Percentiles rank a stretch among this genome's conserved stretches.
Evolutionary conservation across 1,140 invertebrate genomes (phyloP).

Genomic region (Leptinotarsa lineolata): DNA sequence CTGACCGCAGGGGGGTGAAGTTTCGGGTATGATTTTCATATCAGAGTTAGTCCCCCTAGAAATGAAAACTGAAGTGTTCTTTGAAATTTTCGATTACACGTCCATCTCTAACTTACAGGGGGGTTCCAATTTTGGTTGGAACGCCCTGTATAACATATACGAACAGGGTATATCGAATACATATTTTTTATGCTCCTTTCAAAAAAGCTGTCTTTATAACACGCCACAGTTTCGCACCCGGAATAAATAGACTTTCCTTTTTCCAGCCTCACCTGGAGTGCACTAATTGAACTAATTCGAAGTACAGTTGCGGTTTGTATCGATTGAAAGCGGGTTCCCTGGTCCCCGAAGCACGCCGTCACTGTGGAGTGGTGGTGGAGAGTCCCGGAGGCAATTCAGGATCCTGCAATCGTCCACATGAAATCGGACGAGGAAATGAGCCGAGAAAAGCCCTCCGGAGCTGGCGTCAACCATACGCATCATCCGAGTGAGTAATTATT

Average conservation of each 20-base stretch:
- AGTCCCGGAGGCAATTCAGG: background rate
- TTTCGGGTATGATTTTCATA: no score
- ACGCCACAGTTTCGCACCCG: no score
- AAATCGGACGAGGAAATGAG: slow-evolving; percentile 42
- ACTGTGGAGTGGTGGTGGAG: slow-evolving; percentile 2
- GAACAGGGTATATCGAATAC: no score
- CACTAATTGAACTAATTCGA: background rate
- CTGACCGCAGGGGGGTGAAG: no score
- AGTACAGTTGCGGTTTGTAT: background rate
- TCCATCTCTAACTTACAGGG: no score
- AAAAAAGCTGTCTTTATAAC: no score
- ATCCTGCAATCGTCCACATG: slow-evolving; percentile 25
- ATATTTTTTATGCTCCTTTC: no score
- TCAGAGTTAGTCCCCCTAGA: no score
- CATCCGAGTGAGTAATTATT: slow-evolving; percentile 30
- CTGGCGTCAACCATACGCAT: slow-evolving; percentile 36
- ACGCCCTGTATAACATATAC: no score
- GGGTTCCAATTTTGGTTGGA: no score
- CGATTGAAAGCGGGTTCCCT: background rate
- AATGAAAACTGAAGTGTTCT: no score
- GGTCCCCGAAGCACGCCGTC: background rate
- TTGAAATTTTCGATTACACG: no score
- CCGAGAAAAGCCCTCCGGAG: slow-evolving; percentile 37
- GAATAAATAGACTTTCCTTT: background rate
- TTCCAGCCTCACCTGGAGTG: background rate